Evolutionary conservation across 2,888 invertebrate species (phyloP).

Genomic region (Anaspis maculata): DNA sequence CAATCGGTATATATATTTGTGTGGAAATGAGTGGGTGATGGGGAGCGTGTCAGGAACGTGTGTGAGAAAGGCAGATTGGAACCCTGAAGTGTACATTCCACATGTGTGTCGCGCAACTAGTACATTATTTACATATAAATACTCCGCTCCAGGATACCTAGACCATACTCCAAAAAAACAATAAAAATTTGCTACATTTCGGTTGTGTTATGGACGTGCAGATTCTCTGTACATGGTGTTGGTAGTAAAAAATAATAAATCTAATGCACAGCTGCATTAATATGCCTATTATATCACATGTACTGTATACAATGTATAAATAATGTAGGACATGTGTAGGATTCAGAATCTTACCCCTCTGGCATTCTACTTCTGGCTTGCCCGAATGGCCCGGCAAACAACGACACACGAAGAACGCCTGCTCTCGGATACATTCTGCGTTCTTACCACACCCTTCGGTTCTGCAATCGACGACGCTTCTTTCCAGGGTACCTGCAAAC

Average conservation of each 20-base stretch:
- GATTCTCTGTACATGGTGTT: conserved; percentile 30
- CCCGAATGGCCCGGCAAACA: conserved; percentile 70
- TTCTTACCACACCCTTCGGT: conserved; percentile 77
- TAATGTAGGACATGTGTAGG: background rate
- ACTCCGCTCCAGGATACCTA: conserved; percentile 8
- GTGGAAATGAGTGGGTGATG: conserved; percentile 35
- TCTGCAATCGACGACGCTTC: conserved; percentile 69
- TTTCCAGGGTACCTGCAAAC: conserved; percentile 43
- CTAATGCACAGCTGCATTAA: conserved; percentile 30
- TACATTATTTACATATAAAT: conserved; percentile 27
- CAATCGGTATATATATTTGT: conserved; percentile 13
- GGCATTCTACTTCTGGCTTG: conserved; percentile 63
- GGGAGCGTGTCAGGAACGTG: conserved; percentile 23
- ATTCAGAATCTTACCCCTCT: conserved; percentile 46
- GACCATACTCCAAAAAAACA: conserved; percentile 4
- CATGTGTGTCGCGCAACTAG: conserved; percentile 41
- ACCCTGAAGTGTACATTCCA: conserved; percentile 56
- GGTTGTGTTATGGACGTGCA: conserved; percentile 32
- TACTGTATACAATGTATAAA: conserved; percentile 31
- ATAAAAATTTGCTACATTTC: conserved; percentile 12
- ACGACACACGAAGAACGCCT: conserved; percentile 74
- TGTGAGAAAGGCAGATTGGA: conserved; percentile 53
- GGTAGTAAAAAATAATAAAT: conserved; percentile 14
- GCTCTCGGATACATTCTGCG: conserved; percentile 79
- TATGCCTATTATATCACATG: conserved; percentile 32